Evolutionary conservation across 2,797 vertebrate genomes (phyloP).

Genomic region (Xerus rutilus): DNA sequence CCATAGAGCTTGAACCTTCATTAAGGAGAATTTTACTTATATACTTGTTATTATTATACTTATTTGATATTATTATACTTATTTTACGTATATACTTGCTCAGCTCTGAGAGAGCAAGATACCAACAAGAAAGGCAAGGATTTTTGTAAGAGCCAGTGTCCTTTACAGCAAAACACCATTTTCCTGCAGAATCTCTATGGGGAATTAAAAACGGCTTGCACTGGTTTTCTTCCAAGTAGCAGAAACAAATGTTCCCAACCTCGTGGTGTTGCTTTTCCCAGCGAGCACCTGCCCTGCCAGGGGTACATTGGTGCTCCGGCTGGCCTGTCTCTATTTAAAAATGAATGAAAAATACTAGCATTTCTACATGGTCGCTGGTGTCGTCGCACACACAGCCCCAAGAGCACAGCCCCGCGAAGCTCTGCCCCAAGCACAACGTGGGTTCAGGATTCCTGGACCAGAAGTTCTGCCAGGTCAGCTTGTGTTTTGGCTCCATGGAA

Average conservation of each 20-base stretch:
- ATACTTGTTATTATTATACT: too few relatives aligned
- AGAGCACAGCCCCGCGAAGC: background rate
- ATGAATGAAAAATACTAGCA: background rate
- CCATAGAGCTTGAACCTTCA: background rate
- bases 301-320: background rate
- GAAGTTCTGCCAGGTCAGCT: background rate
- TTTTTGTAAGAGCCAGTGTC: background rate
- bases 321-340: background rate
- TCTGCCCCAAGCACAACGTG: background rate
- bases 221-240: background rate
- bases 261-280: background rate
- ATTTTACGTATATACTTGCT: background rate
- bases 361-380: background rate
- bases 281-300: background rate
- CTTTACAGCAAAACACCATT: background rate
- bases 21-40: background rate
- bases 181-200: background rate
- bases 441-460: background rate
- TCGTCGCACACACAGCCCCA: background rate
- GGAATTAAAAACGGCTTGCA: conserved; percentile 18
- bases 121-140: background rate
- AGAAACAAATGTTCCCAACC: background rate
- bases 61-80: too few relatives aligned
- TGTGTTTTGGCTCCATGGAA: background rate
- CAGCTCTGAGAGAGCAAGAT: background rate